Conservation (phyloP, 2,888 invertebrate species). For the Pelosia muscerda region DNA sequence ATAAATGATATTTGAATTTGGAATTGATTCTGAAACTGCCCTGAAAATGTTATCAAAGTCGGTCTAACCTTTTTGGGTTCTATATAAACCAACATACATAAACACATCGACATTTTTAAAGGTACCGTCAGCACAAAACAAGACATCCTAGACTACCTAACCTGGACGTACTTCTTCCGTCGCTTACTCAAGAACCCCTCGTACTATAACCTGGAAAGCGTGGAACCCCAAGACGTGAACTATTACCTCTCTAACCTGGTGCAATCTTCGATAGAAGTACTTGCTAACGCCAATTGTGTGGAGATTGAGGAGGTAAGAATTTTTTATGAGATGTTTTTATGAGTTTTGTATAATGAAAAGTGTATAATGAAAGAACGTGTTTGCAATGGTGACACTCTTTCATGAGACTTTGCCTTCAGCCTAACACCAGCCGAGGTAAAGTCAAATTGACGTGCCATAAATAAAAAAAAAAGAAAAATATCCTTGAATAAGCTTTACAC, state of each 20-base stretch:
- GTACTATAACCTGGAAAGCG: conserved; percentile 93
- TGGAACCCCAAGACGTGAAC: conserved; percentile 90
- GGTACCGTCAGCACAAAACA: conserved; percentile 97
- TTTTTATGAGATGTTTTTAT: too few relatives aligned
- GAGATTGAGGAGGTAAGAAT: conserved; percentile 90
- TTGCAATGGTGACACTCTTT: too few relatives aligned
- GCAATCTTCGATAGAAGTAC: conserved; percentile 90
- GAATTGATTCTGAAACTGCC: too few relatives aligned
- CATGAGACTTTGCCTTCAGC: too few relatives aligned
- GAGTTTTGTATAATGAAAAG: not conserved
- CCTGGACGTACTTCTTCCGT: conserved; percentile 99
- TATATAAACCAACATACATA: not conserved
- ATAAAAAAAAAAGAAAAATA: too few relatives aligned
- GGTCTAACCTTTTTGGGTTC: not conserved
- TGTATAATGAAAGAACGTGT: too few relatives aligned
- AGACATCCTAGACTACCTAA: conserved; percentile 97
- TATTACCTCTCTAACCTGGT: conserved; percentile 93
- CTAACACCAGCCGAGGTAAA: too few relatives aligned
- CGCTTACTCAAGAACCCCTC: conserved; percentile 96
- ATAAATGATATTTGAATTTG: too few relatives aligned
- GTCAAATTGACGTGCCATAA: too few relatives aligned
- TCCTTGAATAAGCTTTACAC: too few relatives aligned
- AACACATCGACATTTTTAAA: conserved; percentile 39
- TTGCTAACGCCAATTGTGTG: conserved; percentile 93
- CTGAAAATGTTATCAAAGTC: not conserved